Evolutionary conservation across 2,797 vertebrate genomes (phyloP), one percentile per base, ranked within the genome.

Genomic region (Propithecus deckenii): DNA sequence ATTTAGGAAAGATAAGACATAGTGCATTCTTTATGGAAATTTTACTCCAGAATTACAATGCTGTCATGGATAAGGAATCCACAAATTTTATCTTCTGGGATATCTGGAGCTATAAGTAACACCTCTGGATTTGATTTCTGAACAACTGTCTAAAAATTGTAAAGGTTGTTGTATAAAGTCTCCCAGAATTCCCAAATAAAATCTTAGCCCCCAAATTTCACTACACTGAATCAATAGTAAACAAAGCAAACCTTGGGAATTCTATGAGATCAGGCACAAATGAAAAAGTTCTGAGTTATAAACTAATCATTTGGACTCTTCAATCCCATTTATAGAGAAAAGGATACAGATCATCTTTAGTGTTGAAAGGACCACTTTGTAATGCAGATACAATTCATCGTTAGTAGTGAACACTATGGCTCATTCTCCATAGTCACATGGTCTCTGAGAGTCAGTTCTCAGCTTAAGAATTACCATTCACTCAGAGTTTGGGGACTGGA

Each of bases 91-190:
- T 80, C 38, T 72, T 59, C 38, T 63, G 59, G 25, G 11, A 87
- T 78, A 83, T 90, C 81, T 89, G n/a, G 61, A 74, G 28, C 17
- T 89, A 23, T 18, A 93, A 93, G 59, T 72, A 41, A 57, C 67
- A 18, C 14, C 67, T 89, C 84, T 96, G 72, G 59, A 86, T 93
- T 79, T 43, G 55, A 86, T 76, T 92, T 80, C 48, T 35, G 71
- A 91, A 67, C 17, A 65, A 84, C 86, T 67, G 14, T 59, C 86
- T 89, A 38, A 67, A 95, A 91, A 43, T 69, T 50, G 2, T 63
- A 75, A 86, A 71, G 8, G 8, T 52, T 6, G 0, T 74, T 75
- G 15, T 12, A 71, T 18, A 57, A 55, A 85, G 65, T 6, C 38
- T 52, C 13, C 18, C 23, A 84, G 46, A 76, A 93, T 25, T 89